Base-by-base conservation (phyloP, 2,113 vertebrate genomes). In the Hyla sarda region DNA sequence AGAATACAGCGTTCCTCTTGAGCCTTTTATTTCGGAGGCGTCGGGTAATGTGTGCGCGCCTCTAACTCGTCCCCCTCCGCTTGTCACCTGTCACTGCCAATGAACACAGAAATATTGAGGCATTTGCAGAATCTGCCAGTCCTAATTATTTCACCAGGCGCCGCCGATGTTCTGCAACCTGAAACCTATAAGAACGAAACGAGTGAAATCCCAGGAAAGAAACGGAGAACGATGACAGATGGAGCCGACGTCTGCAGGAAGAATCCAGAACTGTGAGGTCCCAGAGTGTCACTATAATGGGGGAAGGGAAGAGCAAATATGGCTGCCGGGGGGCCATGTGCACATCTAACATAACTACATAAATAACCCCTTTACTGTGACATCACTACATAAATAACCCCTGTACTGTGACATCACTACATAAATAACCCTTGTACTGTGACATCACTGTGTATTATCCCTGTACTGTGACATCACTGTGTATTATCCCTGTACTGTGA, bases 181-280 rank as follows among this genome's bases (percentile, higher is more conserved):
- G 21, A 65, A 71, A 82, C 21, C 7, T 47, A 65, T 48, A 21
- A n/a, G 28, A 5, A 21, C 3, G 67, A 82, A 19, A 19, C 48
- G 80, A 7, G 25, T 48, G 48, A 71, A 69, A 82, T 67, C 41
- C 19, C 62, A 82, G 12, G 62, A 82, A 82, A 69, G 62, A 10
- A 23, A 52, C 80, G 25, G 19, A 73, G 69, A 12, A 32, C 16
- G 10, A 41, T 73, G 72, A 77, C 74, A 77, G 73, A 28, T 50
- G 73, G 73, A 30, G 48, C 19, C 25, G 2, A 34, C 19, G 10
- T 11, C 41, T 17, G 41, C n/a, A 6, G 25, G 25, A 13, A 48
- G 48, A 48, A 75, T 47, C n/a, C 0, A 75, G 14, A 25, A 67
- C 17, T 10, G 17, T 16, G 8, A 32, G 62, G 28, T 14, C 3